These are phyloP conservation scores for Hypotaenidia philippensis DNA, from an alignment of 2,797 vertebrate species.

Conservation along the genomic window DNA sequence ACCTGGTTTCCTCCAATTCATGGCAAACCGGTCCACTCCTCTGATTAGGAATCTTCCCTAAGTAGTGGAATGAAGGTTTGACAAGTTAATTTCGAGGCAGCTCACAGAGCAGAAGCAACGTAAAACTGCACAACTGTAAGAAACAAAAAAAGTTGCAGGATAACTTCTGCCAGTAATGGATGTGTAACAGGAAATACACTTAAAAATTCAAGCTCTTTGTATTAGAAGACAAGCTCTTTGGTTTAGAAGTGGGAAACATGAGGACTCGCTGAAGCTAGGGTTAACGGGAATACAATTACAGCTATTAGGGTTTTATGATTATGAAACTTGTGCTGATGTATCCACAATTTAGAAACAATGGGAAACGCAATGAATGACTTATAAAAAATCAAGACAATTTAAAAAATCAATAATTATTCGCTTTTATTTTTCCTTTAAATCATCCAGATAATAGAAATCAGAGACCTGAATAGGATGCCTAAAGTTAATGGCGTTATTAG, in stretches of 20 bases:
- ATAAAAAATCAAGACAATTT: background rate
- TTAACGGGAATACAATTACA: slow-evolving; percentile 31
- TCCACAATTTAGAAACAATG: slow-evolving; percentile 12
- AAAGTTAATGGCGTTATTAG: slow-evolving; percentile 28
- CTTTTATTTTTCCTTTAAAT: slow-evolving; percentile 39
- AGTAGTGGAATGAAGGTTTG: background rate
- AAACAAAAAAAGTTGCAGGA: background rate
- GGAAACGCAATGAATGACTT: background rate
- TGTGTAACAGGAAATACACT: slow-evolving; percentile 44
- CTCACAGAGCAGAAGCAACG: slow-evolving; percentile 10
- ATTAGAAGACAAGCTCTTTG: slow-evolving; percentile 16
- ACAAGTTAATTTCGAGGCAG: slow-evolving; percentile 67
- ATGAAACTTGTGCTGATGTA: slow-evolving; percentile 14
- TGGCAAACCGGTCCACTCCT: slow-evolving; percentile 34
- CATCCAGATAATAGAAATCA: slow-evolving; percentile 15
- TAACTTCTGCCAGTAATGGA: slow-evolving; percentile 49
- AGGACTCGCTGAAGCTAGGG: background rate
- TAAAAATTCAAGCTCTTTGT: slow-evolving; percentile 44
- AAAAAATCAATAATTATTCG: slow-evolving; percentile 8
- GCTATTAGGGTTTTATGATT: slow-evolving; percentile 14
- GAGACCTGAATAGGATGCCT: slow-evolving; percentile 22
- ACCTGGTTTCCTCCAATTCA: background rate
- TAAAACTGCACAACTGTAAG: slow-evolving; percentile 26
- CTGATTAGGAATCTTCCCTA: slow-evolving; percentile 26
- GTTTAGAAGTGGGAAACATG: background rate